Evolutionary conservation across 2,113 vertebrate species (phyloP), one percentile per base, ranked within the genome.

Genomic region (Sinosuthora webbiana): DNA sequence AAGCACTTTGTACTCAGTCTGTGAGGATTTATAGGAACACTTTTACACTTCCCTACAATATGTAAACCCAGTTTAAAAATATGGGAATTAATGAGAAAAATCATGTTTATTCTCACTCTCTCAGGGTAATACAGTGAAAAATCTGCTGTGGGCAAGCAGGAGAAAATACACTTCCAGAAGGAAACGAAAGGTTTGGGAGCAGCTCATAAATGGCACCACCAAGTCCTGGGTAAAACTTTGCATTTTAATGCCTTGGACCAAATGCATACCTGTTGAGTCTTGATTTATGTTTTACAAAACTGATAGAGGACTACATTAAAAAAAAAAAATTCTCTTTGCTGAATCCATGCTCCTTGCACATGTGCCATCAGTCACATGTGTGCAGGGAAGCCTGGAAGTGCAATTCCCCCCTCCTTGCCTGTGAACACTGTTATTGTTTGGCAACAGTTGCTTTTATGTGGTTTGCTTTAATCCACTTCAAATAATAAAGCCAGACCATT

Each of bases 391-490:
- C 50, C 67, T 73, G 83, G 67, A 77, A 3, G 3, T 80, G 75
- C 88, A 74, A 3, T 35, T 49, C 50, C 75, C 33, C 63, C 7
- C 84, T 93, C 35, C 56, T 69, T 31, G 62, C 75, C 82, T 60
- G 31, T 83, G 79, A 93, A 30, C 42, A 8, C 69, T 47, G 0
- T 23, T 55, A 30, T 22, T 90, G 79, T 90, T 88, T 88, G 71
- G 70, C 82, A 85, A 1, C 45, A n/a, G 37, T 52, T 88, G 39
- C 82, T 92, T 94, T 95, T 17, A 70, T 93, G 82, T 94, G 75
- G 78, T 47, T 83, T 28, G 8, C n/a, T 85, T 87, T 90, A 85
- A 90, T 92, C 75, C 55, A 57, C 85, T 92, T 88, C 85, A 73
- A 68, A 83, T 93, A 93, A 88, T 90, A 62, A 90, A 94, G 63